These are phyloP conservation scores for Eurytoma adleriae DNA, from an alignment of 2,888 invertebrate species.

Conservation along the genomic window DNA sequence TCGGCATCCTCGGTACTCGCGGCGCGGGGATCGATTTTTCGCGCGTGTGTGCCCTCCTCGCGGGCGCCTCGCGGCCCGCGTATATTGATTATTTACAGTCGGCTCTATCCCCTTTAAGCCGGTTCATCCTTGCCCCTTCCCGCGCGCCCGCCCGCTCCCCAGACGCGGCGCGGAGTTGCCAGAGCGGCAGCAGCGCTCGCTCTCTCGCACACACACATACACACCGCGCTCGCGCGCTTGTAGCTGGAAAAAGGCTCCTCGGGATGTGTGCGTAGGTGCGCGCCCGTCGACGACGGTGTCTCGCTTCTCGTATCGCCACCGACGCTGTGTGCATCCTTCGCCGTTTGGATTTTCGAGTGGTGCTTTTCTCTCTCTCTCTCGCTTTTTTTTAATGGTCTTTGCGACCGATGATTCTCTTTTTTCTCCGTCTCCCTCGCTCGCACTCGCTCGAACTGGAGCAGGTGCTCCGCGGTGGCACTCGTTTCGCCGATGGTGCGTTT, in stretches of 20 bases:
- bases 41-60: not conserved
- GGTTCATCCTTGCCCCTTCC: constrained; percentile 72
- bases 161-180: constrained; percentile 24
- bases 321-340: too few species aligned
- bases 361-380: too few species aligned
- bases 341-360: too few species aligned
- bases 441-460: too few species aligned
- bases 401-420: too few species aligned
- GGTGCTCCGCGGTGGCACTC: too few species aligned
- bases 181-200: constrained; percentile 13
- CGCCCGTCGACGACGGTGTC: too few species aligned
- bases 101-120: constrained; percentile 74
- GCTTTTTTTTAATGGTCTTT: too few species aligned
- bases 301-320: too few species aligned
- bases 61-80: constrained; percentile 34
- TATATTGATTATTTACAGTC: constrained; percentile 74
- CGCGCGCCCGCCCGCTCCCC: constrained; percentile 8
- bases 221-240: not conserved
- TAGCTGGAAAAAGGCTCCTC: too few species aligned
- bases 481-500: too few species aligned
- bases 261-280: constrained; percentile 23
- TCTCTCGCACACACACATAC: not conserved
- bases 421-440: too few species aligned
- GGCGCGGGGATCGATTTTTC: constrained; percentile 26
- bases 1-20: not conserved